Evolutionary conservation across 2,113 vertebrate species (phyloP).

Genomic region (Podarcis raffonei): DNA sequence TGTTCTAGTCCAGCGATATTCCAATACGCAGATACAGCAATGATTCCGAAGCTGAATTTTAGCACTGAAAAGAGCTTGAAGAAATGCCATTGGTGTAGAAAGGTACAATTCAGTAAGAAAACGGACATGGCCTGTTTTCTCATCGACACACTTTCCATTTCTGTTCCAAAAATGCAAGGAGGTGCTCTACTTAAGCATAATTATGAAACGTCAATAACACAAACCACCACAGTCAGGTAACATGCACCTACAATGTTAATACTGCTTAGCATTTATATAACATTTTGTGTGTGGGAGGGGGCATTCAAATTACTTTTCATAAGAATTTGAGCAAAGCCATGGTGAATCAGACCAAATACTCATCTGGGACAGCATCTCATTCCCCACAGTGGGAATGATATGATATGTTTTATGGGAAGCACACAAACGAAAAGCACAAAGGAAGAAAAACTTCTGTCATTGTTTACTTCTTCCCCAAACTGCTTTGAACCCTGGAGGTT

Average conservation of each 20-base stretch:
- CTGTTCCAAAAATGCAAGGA: not conserved
- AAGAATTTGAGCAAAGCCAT: not conserved
- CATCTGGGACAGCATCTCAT: not conserved
- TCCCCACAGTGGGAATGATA: not conserved
- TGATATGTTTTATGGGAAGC: not conserved
- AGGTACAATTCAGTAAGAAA: constrained; percentile 4
- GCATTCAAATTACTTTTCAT: not conserved
- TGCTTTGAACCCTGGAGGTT: not conserved
- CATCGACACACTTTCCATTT: not conserved
- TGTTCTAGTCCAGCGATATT: not conserved
- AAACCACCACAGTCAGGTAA: not conserved
- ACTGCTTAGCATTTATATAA: not conserved
- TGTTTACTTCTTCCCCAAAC: not conserved
- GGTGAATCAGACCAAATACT: not conserved
- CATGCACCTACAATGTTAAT: not conserved
- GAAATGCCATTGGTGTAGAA: not conserved
- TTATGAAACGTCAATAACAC: not conserved
- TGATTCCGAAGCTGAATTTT: constrained; percentile 16
- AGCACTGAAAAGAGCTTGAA: constrained; percentile 20
- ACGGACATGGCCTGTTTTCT: constrained; percentile 1
- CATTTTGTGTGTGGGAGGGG: too few relatives aligned
- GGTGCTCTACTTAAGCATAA: not conserved
- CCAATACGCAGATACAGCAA: not conserved
- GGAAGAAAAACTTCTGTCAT: not conserved
- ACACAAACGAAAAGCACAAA: not conserved